Base-by-base conservation (phyloP, 2,797 vertebrate genomes). In the Crypturellus tataupa region DNA sequence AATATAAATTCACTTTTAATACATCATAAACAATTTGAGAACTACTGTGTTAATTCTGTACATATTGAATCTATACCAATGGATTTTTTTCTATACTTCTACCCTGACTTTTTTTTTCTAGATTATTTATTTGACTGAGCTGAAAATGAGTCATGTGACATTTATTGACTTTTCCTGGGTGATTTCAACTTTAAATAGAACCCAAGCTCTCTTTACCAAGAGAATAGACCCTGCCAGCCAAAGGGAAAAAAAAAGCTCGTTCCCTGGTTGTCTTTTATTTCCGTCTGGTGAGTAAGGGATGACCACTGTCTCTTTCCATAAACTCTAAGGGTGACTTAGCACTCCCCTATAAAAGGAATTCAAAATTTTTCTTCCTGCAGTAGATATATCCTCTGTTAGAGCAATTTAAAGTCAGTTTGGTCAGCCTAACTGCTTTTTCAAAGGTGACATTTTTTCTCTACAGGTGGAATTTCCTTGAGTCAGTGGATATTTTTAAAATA, bases 221-320 rank as follows among this genome's bases (percentile, higher is more conserved):
- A 42, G 40, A 53, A 44, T 12, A 39, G 10, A 63, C 4, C 3
- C 10, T 78, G 63, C 1, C 27, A 89, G 6, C 47, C 47, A 5
- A 73, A 88, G 73, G 25, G 27, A 3, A 12, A 73, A 87, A 73
- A 87, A 89, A 65, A 0, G 1, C 2, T 27, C 40, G 2, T 29
- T 72, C 60, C 37, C 17, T 85, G 78, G 18, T 55, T 29, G 56
- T 16, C 17, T 25, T 19, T 27, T 51, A 5, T 37, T 70, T 64
- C 49, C 70, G 1, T 39, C 9, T 35, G 6, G 7, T 49, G 42
- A 70, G 3, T 1, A 47, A 72, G 3, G 2, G 12, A 62, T 14
- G 60, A 12, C 4, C 8, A 23, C 7, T 42, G 13, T 19, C 33
- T 8, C 3, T 29, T 11, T 42, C 17, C 46, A 25, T 1, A 0